These are phyloP conservation scores for Hypotaenidia okinawae DNA, from an alignment of 2,797 vertebrate genomes.

Conservation along the genomic window DNA sequence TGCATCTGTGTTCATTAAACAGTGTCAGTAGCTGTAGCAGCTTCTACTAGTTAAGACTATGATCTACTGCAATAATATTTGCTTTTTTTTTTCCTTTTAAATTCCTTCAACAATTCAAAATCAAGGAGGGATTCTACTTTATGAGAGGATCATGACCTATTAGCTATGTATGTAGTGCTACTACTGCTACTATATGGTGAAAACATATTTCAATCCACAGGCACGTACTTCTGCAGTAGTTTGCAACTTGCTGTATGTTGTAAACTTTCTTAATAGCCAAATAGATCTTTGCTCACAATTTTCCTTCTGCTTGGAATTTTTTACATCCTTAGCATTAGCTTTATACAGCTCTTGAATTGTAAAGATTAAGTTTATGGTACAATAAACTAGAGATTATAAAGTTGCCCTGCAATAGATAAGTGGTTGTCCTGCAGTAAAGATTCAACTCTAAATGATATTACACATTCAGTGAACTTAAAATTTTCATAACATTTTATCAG, in stretches of 20 bases:
- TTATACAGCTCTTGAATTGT: not conserved
- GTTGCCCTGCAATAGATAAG: not conserved
- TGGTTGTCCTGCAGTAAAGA: not conserved
- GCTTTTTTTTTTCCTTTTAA: not conserved
- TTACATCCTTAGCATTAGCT: not conserved
- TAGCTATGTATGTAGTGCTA: not conserved
- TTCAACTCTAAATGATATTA: not conserved
- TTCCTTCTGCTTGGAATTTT: not conserved
- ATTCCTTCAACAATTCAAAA: not conserved
- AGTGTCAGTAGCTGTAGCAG: not conserved
- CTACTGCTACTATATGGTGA: not conserved
- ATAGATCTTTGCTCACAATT: not conserved
- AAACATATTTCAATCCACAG: not conserved
- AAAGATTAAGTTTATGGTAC: not conserved
- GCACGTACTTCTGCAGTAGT: not conserved
- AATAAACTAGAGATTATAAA: not conserved
- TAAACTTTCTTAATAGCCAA: not conserved
- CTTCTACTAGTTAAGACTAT: not conserved
- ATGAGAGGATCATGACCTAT: not conserved
- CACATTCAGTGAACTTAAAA: not conserved
- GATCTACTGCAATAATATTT: not conserved
- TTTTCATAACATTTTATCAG: not conserved
- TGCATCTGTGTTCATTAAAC: not conserved
- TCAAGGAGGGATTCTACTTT: not conserved
- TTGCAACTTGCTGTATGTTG: not conserved